Evolutionary conservation across 2,888 invertebrate species (phyloP).

Genomic region (Drosophila crucigera): DNA sequence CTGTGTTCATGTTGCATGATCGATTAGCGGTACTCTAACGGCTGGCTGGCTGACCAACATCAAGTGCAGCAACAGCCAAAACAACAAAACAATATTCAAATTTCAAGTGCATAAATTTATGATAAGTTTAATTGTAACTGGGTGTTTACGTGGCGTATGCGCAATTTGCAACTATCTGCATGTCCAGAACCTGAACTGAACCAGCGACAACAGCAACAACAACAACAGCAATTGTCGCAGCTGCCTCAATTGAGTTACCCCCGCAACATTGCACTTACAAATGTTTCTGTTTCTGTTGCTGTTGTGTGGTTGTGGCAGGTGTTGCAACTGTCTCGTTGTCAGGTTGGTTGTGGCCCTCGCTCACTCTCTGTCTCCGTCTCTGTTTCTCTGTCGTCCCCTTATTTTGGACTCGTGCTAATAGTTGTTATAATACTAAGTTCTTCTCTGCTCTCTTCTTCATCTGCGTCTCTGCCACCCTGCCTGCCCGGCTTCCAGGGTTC

Average conservation of each 20-base stretch:
- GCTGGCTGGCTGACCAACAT: constrained; percentile 11
- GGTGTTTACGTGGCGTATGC: constrained; percentile 37
- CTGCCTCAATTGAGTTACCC: constrained; percentile 33
- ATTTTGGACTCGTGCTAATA: constrained; percentile 48
- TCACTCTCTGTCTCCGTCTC: neutral
- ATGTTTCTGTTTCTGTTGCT: constrained; percentile 19
- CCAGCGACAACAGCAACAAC: neutral
- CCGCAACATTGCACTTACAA: constrained; percentile 33
- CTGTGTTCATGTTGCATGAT: constrained; percentile 34
- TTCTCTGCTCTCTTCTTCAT: neutral
- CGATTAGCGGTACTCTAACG: constrained; percentile 49
- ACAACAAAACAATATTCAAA: neutral
- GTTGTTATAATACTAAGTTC: constrained; percentile 36
- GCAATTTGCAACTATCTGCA: constrained; percentile 11
- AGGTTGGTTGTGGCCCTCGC: constrained; percentile 16
- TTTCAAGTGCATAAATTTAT: too few relatives aligned
- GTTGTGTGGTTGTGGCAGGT: constrained; percentile 69
- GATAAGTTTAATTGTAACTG: too few relatives aligned
- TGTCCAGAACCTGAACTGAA: neutral
- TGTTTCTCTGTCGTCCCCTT: constrained; percentile 12
- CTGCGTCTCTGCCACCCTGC: neutral
- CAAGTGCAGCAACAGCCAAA: neutral
- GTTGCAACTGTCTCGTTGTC: constrained; percentile 54
- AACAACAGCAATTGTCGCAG: constrained; percentile 16
- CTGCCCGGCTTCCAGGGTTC: neutral